Evolutionary conservation across 2,113 vertebrate genomes (phyloP).

Genomic region (Actenoides lindsayi): DNA sequence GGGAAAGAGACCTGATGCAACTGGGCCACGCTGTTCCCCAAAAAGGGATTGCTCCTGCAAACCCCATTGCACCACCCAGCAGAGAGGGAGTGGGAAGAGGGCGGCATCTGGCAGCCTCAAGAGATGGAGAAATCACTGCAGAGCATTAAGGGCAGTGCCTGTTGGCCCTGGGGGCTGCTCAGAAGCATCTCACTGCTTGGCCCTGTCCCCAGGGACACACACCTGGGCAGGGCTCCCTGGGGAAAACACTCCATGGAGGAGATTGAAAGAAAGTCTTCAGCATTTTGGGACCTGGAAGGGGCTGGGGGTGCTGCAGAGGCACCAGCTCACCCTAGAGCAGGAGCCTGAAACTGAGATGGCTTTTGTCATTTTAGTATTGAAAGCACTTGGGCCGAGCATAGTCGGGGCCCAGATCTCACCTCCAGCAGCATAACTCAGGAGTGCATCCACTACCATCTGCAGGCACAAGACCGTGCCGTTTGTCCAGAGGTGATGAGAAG

Average conservation of each 20-base stretch:
- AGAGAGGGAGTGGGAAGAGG: neutral
- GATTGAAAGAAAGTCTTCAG: neutral
- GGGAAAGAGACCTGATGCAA: neutral
- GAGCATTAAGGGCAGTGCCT: neutral
- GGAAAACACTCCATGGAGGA: neutral
- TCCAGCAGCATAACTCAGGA: neutral
- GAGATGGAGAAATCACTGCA: fast-evolving
- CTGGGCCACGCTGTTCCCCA: neutral
- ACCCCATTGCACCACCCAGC: neutral
- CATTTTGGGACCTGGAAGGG: neutral
- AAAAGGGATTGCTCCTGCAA: neutral
- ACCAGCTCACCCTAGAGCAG: neutral
- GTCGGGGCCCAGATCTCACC: neutral
- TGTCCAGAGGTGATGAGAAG: neutral
- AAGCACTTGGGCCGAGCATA: fast-evolving
- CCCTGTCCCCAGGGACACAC: neutral
- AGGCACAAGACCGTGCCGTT: neutral
- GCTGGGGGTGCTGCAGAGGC: neutral
- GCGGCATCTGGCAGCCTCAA: neutral
- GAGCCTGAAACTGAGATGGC: neutral
- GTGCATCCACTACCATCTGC: fast-evolving
- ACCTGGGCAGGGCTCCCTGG: neutral
- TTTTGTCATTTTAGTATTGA: neutral
- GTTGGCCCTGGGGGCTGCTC: neutral
- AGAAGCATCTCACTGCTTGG: neutral